These are phyloP conservation scores for Smittia sp. DNA, from an alignment of 2,888 invertebrate genomes.

Conservation along the genomic window DNA sequence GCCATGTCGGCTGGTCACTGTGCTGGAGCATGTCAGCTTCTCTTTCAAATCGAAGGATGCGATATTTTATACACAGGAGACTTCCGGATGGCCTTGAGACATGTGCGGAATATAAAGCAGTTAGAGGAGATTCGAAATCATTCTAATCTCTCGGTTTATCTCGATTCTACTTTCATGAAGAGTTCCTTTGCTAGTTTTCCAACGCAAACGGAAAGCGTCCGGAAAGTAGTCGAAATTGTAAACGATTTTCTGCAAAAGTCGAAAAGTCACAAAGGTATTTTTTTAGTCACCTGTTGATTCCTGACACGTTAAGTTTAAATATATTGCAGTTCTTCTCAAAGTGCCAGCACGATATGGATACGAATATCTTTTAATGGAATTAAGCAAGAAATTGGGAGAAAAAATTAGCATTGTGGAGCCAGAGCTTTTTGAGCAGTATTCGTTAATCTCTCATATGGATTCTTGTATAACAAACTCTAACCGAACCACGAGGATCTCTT, in stretches of 20 bases:
- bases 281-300: neutral
- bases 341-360: constrained; percentile 31
- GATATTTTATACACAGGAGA: constrained; percentile 32
- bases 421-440: constrained; percentile 20
- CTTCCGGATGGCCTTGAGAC: constrained; percentile 4
- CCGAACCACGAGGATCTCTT: neutral
- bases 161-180: constrained; percentile 24
- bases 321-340: constrained; percentile 13
- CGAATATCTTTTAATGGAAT: constrained; percentile 3
- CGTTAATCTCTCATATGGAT: neutral
- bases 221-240: neutral
- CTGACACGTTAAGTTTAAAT: neutral
- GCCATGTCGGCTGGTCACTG: constrained; percentile 23
- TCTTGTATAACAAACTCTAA: neutral
- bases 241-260: neutral
- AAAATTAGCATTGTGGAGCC: neutral
- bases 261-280: constrained; percentile 4
- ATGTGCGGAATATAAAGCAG: neutral
- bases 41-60: constrained; percentile 19
- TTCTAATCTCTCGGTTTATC: neutral
- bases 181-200: constrained; percentile 12
- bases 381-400: neutral
- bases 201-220: neutral
- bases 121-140: neutral
- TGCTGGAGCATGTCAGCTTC: neutral